These are phyloP conservation scores for Crenuchus spilurus DNA, from an alignment of 2,797 vertebrate species.

Conservation along the genomic window DNA sequence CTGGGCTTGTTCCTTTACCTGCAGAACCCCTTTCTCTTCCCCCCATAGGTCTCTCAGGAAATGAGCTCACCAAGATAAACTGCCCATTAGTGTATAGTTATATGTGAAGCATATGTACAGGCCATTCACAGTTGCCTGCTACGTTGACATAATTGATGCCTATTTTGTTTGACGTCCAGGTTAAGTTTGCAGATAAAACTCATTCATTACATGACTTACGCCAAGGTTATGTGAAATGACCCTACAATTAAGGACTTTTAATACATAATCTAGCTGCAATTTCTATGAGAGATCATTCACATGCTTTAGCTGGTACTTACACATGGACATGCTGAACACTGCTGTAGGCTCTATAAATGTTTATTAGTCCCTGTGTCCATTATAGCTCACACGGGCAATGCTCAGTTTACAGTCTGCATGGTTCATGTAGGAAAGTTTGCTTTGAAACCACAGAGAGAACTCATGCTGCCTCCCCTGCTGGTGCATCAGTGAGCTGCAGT, in stretches of 20 bases:
- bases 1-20: conserved; percentile 34
- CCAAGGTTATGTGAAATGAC: not conserved
- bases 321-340: not conserved
- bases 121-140: not conserved
- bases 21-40: conserved; percentile 17
- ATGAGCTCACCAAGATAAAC: conserved; percentile 46
- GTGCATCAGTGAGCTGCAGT: not conserved
- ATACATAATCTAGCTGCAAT: too few species aligned
- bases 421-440: conserved; percentile 6
- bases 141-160: not conserved
- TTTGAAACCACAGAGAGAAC: not conserved
- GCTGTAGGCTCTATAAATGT: not conserved
- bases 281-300: not conserved
- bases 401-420: not conserved
- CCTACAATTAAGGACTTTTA: not conserved
- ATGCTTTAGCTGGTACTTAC: not conserved
- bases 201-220: not conserved
- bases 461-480: conserved; percentile 4
- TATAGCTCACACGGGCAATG: not conserved
- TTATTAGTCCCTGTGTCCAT: not conserved
- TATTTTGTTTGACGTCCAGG: not conserved
- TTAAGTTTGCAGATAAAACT: not conserved
- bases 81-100: not conserved
- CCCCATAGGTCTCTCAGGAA: conserved; percentile 36
- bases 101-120: not conserved